phyloP scores from a whole-genome alignment of 2,888 invertebrate genomes.

The Charanyca ferruginea region DNA sequence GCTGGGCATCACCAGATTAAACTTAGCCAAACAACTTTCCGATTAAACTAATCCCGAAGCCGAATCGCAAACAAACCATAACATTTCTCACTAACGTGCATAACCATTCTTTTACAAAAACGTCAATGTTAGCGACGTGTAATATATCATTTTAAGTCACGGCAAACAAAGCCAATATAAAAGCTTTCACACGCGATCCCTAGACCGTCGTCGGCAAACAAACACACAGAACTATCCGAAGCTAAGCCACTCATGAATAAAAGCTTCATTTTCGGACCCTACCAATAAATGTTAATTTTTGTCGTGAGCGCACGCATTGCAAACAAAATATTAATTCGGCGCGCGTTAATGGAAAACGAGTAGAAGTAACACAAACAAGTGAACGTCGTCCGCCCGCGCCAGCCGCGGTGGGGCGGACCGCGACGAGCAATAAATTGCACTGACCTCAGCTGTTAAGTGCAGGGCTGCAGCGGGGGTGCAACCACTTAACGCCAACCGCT shows the following conservation, averaged over 20 bases:
- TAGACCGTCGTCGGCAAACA: constrained; percentile 86
- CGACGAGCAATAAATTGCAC: constrained; percentile 84
- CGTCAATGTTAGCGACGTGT: constrained; percentile 87
- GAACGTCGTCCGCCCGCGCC: constrained; percentile 70
- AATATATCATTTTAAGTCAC: constrained; percentile 90
- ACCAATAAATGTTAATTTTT: constrained; percentile 90
- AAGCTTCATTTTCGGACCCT: constrained; percentile 88
- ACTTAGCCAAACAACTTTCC: constrained; percentile 54
- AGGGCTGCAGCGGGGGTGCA: constrained; percentile 61
- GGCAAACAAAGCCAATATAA: constrained; percentile 87
- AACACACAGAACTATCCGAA: constrained; percentile 88
- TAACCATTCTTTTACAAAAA: constrained; percentile 84
- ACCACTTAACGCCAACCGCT: constrained; percentile 57
- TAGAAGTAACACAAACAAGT: constrained; percentile 88
- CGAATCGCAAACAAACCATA: constrained; percentile 81
- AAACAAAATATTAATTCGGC: constrained; percentile 90
- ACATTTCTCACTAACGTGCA: constrained; percentile 79
- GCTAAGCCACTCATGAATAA: constrained; percentile 90
- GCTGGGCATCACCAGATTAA: constrained; percentile 53
- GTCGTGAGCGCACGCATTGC: constrained; percentile 88
- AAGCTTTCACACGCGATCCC: constrained; percentile 90
- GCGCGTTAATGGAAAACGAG: constrained; percentile 90
- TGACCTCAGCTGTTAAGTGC: constrained; percentile 76
- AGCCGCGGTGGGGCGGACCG: constrained; percentile 70
- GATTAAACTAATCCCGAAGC: constrained; percentile 66